Evolutionary conservation across 2,113 vertebrate genomes (phyloP), one percentile per base, ranked within the genome.

Genomic region (Junco hyemalis): DNA sequence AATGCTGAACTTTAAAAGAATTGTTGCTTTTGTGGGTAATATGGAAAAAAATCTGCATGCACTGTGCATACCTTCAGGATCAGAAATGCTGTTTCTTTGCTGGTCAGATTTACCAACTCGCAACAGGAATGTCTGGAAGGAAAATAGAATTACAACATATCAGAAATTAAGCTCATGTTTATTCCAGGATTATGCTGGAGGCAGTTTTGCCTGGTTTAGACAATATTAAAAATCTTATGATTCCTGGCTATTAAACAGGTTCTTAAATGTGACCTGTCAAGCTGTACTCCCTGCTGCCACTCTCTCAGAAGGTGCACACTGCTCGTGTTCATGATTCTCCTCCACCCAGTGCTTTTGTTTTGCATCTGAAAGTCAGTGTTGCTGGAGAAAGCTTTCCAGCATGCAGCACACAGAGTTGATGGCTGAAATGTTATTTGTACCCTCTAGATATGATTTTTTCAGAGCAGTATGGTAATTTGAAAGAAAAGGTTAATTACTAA

Each of bases 161-260:
- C 22, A 85, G 95, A 90, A 90, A 77, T 76, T 93, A 65, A 88
- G 50, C 21, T 61, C 11, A 64, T 85, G 22, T 76, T 94, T 82
- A 82, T 94, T 91, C 54, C 28, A 82, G 66, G 20, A 57, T 45
- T 57, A 8, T 63, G 31, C 45, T 93, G 40, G 59, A 86, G 42
- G 71, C 8, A 35, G 28, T 69, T 90, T 82, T 87, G 22, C 11
- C 61, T 85, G 14, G 4, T 79, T 93, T 72, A 90, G 35, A 68
- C 35, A 38, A 61, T 65, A 80, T 66, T 31, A 59, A 94, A 94
- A 93, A 42, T 45, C 35, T 61, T 57, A 11, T 59, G 25, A 5
- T n/a, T 78, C 28, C 23, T 85, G n/a, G 14, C 10, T 79, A 14
- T 44, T 68, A 48, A 85, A 81, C 11, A 5, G 12, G 11, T 21